A percentile compares a stretch with the other conserved stretches of the same genome.
Evolutionary conservation across 2,888 invertebrate genomes (phyloP).

Genomic region (Eristalis intricaria): DNA sequence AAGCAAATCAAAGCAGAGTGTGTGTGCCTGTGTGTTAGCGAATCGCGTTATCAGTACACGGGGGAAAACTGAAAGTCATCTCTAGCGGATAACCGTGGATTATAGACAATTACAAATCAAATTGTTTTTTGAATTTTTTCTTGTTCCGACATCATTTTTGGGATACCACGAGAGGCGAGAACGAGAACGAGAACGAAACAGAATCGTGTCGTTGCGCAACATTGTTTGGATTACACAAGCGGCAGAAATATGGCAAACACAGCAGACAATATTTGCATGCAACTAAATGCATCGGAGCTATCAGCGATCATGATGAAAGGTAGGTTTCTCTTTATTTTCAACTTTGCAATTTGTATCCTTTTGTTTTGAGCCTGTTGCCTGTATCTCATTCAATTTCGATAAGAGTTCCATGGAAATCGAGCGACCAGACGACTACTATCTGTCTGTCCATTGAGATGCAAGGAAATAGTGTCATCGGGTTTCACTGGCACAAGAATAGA

Average conservation of each 20-base stretch:
- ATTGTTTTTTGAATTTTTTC: neutral
- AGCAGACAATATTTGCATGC: constrained; percentile 78
- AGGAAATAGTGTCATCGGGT: no score
- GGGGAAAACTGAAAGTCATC: constrained; percentile 7
- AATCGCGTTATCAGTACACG: neutral
- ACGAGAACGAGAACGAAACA: neutral
- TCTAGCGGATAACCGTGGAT: neutral
- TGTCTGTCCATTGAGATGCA: no score
- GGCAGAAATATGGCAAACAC: constrained; percentile 53
- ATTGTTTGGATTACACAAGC: constrained; percentile 39
- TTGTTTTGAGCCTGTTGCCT: neutral
- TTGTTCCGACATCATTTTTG: neutral
- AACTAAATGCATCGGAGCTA: constrained; percentile 79
- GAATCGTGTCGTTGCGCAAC: constrained; percentile 28
- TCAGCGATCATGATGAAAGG: constrained; percentile 80
- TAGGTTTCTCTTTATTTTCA: constrained; percentile 62
- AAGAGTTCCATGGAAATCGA: neutral
- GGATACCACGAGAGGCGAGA: neutral
- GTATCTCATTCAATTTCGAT: no score
- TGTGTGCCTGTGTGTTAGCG: neutral
- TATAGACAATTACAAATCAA: neutral
- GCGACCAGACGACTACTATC: no score
- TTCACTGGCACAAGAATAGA: no score
- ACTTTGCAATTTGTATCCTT: neutral
- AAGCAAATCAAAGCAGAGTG: neutral